A percentile compares a stretch with the other conserved stretches of the same genome.
Conservation (phyloP, 2,888 invertebrate genomes). For the Perizoma flavofasciatum region DNA sequence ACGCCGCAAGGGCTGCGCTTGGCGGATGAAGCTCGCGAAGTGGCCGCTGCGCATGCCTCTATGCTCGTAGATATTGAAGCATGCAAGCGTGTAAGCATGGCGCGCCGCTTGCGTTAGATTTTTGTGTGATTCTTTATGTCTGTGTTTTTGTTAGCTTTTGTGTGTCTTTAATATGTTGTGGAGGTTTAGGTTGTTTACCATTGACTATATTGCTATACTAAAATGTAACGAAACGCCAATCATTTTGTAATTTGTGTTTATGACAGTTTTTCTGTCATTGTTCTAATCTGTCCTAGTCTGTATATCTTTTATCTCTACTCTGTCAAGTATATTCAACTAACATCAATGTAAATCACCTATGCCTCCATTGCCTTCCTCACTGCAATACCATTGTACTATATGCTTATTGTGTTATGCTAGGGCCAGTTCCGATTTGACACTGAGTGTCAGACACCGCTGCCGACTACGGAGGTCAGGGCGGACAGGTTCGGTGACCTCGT, state of each 20-base stretch:
- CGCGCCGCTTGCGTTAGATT: slow-evolving; percentile 72
- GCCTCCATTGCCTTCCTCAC: slow-evolving; percentile 31
- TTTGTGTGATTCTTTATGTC: slow-evolving; percentile 38
- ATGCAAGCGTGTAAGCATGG: slow-evolving; percentile 89
- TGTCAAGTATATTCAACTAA: neutral
- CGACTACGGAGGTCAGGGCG: slow-evolving; percentile 89
- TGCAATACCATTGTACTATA: slow-evolving; percentile 41
- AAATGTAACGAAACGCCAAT: too few species aligned
- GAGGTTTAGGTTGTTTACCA: slow-evolving; percentile 24
- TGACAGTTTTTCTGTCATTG: neutral
- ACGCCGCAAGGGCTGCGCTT: slow-evolving; percentile 73
- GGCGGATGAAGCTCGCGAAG: slow-evolving; percentile 79
- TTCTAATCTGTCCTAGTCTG: too few species aligned
- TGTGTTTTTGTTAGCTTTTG: slow-evolving; percentile 54
- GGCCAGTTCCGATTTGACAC: slow-evolving; percentile 96
- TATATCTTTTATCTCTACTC: too few species aligned
- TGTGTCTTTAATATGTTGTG: slow-evolving; percentile 42
- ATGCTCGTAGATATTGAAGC: slow-evolving; percentile 85
- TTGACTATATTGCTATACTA: neutral
- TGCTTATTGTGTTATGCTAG: slow-evolving; percentile 79
- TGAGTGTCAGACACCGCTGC: slow-evolving; percentile 90
- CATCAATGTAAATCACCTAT: slow-evolving; percentile 19
- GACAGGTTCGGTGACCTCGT: slow-evolving; percentile 78
- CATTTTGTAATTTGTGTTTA: neutral
- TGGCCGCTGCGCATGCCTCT: slow-evolving; percentile 80